Conservation (phyloP, 2,113 vertebrate species). For the Rhinoptilus africanus region DNA sequence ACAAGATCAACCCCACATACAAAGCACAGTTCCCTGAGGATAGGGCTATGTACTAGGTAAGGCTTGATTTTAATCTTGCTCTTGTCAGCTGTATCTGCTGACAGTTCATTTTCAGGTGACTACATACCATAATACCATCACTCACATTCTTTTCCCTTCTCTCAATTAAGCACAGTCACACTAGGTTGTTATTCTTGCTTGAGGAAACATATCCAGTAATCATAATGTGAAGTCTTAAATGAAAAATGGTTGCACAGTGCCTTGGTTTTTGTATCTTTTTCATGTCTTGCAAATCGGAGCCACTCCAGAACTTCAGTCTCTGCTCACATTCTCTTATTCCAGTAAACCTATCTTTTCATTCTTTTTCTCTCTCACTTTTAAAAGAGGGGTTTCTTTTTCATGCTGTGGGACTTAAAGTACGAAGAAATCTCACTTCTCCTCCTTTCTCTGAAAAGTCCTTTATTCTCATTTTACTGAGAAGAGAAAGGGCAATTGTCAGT, state of each 20-base stretch:
- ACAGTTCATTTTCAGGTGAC: slow-evolving; percentile 17
- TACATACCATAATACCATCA: not conserved
- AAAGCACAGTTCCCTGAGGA: not conserved
- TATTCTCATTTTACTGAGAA: not conserved
- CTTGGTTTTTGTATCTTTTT: not conserved
- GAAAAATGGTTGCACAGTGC: not conserved
- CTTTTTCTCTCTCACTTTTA: not conserved
- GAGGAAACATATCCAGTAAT: not conserved
- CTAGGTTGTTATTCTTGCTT: not conserved
- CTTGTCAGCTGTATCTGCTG: slow-evolving; percentile 49
- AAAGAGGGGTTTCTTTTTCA: not conserved
- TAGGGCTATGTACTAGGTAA: not conserved
- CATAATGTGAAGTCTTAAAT: not conserved
- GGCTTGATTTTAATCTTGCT: slow-evolving; percentile 1
- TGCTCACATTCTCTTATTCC: not conserved
- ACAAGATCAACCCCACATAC: not conserved
- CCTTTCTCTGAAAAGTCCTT: not conserved
- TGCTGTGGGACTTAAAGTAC: not conserved
- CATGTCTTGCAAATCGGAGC: not conserved
- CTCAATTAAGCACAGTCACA: not conserved
- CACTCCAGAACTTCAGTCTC: not conserved
- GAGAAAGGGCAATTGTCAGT: slow-evolving; percentile 13
- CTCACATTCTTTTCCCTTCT: not conserved
- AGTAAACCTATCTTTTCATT: not conserved
- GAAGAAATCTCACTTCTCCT: not conserved